Evolutionary conservation across 2,888 invertebrate genomes (phyloP), one percentile per base, ranked within the genome.

Genomic region (Amblyjoppa fuscipennis): DNA sequence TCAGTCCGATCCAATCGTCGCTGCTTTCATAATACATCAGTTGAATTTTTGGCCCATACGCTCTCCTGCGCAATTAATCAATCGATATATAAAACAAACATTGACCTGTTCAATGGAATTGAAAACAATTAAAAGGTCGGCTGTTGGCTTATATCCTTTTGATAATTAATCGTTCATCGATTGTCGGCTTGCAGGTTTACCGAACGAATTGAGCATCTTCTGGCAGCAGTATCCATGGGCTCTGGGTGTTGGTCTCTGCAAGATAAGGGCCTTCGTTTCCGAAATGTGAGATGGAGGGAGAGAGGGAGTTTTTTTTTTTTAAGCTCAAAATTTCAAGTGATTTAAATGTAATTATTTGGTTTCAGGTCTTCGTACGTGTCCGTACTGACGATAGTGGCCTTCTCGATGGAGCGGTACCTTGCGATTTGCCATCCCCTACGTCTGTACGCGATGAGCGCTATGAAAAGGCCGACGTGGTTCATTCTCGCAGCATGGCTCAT

Each of bases 221-320:
- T 98, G 98, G 98, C 97, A 98, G 93, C 98, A 98, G 94, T 98
- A 98, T 94, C 98, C 98, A 0, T 98, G 97, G 96, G 95, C 96
- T 80, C 95, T 98, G 81, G 98, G 98, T 0, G 95, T 97, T 84
- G 95, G 95, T 0, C 96, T 98, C 92, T 98, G 98, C 94, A 97
- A 98, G 94, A 95, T 97, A 45, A 95, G 98, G 69, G 97, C 98
- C 0, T 96, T 97, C 74, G 96, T 98, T 84, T 98, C 98, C 0
- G 98, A 98, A 95, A 97, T 97, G 98, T 98, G 94, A 97, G 97
- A 45, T 16, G 16, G 16, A 16, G 3, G 3, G 45, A 45, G 13
- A 11, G 45, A 9, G 41, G 0, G 11, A 41, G 11, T 11, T 9
- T 41, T 2, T 1, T 5, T 41, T 9, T 41, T 3, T 9, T 41